Percentiles rank a stretch among this genome's conserved stretches.
These are phyloP conservation scores for Pocota personata DNA, from an alignment of 2,888 invertebrate species.

Conservation along the genomic window DNA sequence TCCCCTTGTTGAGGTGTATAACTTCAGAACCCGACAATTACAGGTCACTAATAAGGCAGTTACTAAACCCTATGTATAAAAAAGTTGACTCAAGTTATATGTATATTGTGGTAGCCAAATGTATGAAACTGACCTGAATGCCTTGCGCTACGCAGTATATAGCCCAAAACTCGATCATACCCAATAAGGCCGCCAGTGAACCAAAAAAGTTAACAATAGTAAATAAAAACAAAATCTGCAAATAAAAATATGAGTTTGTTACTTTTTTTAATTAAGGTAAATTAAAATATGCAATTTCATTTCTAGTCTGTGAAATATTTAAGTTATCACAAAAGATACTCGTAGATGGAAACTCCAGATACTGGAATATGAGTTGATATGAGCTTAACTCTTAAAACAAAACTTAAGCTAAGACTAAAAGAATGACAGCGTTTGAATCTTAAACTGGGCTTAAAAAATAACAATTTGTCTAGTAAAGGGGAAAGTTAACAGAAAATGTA, in stretches of 20 bases:
- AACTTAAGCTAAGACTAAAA: too few species aligned
- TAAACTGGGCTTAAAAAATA: too few species aligned
- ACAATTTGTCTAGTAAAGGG: too few species aligned
- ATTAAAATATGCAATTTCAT: too few species aligned
- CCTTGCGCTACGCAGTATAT: constrained; percentile 83
- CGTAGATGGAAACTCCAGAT: too few species aligned
- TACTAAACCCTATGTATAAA: constrained; percentile 84
- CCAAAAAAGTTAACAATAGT: constrained; percentile 81
- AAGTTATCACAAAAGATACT: too few species aligned
- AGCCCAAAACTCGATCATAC: constrained; percentile 82
- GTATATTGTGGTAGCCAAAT: neutral
- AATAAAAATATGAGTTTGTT: constrained; percentile 30
- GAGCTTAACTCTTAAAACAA: too few species aligned
- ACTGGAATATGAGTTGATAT: too few species aligned
- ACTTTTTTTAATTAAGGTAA: too few species aligned
- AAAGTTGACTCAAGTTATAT: neutral
- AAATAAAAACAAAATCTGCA: constrained; percentile 82
- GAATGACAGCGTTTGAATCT: too few species aligned
- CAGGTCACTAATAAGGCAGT: constrained; percentile 86
- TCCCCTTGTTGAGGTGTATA: constrained; percentile 75
- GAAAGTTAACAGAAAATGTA: too few species aligned
- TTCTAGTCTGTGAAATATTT: too few species aligned
- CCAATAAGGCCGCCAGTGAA: constrained; percentile 81
- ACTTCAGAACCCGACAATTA: constrained; percentile 83
- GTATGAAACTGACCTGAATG: constrained; percentile 77